Evolutionary conservation across 1,140 invertebrate genomes (phyloP), one percentile per base, ranked within the genome.

Genomic region (Cotesia glomerata): DNA sequence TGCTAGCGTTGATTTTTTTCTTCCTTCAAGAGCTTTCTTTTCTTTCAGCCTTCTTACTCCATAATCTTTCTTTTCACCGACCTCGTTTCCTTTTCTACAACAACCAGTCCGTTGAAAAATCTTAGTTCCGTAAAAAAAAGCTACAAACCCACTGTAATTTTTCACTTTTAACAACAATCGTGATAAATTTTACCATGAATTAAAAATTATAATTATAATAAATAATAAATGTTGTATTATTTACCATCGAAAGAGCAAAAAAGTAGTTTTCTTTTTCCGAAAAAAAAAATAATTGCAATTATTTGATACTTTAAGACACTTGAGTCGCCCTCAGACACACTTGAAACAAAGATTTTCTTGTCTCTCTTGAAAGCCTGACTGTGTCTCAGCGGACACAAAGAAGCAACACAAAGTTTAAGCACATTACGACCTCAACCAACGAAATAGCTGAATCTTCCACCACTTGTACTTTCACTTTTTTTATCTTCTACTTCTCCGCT

Each of bases 31-130:
- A 45, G 5, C 39, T 45, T 11, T 11, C 39, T 11, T 45, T 45
- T 45, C 39, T 7, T 45, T 45, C 11, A 45, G 39, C 39, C 39
- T 34, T 62, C 32, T 35, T 34, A 62, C 59, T 36, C 26, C 14
- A 62, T 62, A 62, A 62, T 62, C 59, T 62, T 62, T 39, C 32
- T 35, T 62, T 62, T 34, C 59, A 34, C 56, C 14, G 32, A 62
- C 14, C 59, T 62, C 26, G 11, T 62, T 62, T 62, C 34, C 59
- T 35, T 16, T 36, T 16, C 32, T n/a, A n/a, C 59, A 32, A 62
- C 59, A 62, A 45, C 39, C 7, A 35, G 32, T 8, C 59, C 8
- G n/a, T 62, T 39, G 26, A 62, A 62, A 26, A 62, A 36, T 62
- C 59, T 62, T 35, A 62, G 32, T 14, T 13, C 14, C 39, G 1